Conservation (phyloP, 2,888 invertebrate genomes). For the Flexamia atlantica region DNA sequence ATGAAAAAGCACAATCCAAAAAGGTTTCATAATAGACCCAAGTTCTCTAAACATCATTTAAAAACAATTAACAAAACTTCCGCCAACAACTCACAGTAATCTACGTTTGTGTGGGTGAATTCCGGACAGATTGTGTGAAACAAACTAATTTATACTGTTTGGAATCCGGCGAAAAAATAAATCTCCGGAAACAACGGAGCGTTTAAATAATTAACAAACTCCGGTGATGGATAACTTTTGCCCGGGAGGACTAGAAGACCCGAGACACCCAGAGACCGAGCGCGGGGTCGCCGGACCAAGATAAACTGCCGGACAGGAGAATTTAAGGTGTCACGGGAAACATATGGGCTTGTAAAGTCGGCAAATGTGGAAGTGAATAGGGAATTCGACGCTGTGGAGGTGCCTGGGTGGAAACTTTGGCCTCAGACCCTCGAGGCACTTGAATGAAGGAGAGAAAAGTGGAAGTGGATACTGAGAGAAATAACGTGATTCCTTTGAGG, state of each 20-base stretch:
- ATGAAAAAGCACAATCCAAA: too few relatives aligned
- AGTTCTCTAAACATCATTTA: too few relatives aligned
- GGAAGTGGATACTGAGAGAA: too few relatives aligned
- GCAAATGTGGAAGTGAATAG: not conserved
- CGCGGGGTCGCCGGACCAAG: conserved; percentile 15
- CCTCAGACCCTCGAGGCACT: too few relatives aligned
- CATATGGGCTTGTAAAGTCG: conserved; percentile 13
- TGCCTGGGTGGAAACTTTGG: too few relatives aligned
- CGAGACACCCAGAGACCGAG: not conserved
- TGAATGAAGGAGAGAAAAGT: too few relatives aligned
- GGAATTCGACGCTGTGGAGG: not conserved
- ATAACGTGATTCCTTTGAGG: too few relatives aligned
- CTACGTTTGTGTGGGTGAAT: conserved; percentile 2
- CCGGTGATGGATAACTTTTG: not conserved
- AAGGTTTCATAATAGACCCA: too few relatives aligned
- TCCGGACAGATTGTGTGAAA: conserved; percentile 42
- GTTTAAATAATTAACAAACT: conserved; percentile 48
- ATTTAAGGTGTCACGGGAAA: conserved; percentile 50
- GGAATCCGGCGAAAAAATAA: conserved; percentile 3
- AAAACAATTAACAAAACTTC: not conserved
- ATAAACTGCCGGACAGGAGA: not conserved
- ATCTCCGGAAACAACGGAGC: conserved; percentile 3
- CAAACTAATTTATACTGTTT: conserved; percentile 51
- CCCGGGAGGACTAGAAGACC: not conserved
- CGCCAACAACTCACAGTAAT: conserved; percentile 2